Base-by-base conservation (phyloP, 2,888 invertebrate genomes). In the Pyrochroa serraticornis region DNA sequence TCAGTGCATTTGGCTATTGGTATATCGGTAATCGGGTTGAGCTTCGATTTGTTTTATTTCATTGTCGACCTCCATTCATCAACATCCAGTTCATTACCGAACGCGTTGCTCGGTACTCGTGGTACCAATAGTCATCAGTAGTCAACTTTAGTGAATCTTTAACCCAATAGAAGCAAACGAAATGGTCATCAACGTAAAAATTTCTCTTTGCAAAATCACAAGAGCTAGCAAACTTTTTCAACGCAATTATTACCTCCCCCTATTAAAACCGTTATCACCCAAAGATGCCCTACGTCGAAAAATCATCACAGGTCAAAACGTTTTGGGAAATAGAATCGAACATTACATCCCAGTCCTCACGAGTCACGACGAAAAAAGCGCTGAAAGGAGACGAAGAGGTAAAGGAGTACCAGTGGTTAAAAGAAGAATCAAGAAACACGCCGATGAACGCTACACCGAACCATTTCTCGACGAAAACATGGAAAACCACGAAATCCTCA, bases 281-380 rank as follows among this genome's bases (percentile, higher is more conserved):
- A 90, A 90, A 8, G 91, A 91, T 73, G 92, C 91, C 0, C 87
- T 89, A 72, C 83, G 91, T 64, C 87, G 89, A 77, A 91, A 91
- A 80, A 85, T 89, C 60, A 91, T 90, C 73, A 88, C 90, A 2
- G 89, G 89, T 63, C 90, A 90, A 45, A 81, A 90, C 64, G 88
- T 90, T 38, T 83, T 88, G 36, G 77, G 77, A 31, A 61, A 62
- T 35, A 63, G 77, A 38, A 71, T 74, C 44, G 90, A 91, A 78
- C 90, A 90, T 79, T 90, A 89, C 83, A 90, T 90, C 80, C 90
- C 90, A 72, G 89, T 90, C 58, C 79, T 89, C 61, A 83, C 89
- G 60, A 83, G 71, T 1, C 74, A 75, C 39, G 74, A 76, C 56
- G 75, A 77, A 44, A 74, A 75, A 56, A 51, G 65, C 7, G 67